A percentile compares a stretch with the other conserved stretches of the same genome.
phyloP scores from a whole-genome alignment of 92 coral and sea anemone genomes.

The Meandrina meandrites region DNA sequence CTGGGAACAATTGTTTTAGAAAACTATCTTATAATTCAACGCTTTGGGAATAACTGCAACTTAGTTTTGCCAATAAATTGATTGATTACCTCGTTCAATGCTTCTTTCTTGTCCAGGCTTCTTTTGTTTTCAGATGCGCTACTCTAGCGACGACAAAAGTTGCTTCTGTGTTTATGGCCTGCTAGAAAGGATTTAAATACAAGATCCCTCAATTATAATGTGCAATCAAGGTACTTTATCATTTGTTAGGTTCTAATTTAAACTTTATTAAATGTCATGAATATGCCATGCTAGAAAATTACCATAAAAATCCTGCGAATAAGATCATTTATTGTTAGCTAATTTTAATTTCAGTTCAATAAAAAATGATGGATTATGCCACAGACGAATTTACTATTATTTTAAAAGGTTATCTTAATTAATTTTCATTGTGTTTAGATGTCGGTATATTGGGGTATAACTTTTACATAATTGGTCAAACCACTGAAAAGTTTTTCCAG shows the following conservation, averaged over 20 bases:
- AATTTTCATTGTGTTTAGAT: background rate
- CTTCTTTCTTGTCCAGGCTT: background rate
- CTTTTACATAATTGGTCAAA: background rate
- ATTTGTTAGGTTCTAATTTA: background rate
- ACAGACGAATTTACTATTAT: background rate
- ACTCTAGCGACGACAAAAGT: background rate
- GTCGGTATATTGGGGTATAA: background rate
- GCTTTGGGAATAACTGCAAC: background rate
- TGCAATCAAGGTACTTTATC: background rate
- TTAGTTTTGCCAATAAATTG: background rate
- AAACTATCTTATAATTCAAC: background rate
- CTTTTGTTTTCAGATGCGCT: background rate
- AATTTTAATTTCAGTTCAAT: background rate
- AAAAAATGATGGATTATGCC: slow-evolving; percentile 14
- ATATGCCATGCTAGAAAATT: background rate
- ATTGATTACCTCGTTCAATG: background rate
- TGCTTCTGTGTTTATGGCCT: background rate
- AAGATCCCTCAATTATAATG: background rate
- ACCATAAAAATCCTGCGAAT: background rate
- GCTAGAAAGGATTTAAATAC: background rate
- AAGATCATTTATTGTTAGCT: background rate
- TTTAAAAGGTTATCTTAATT: background rate
- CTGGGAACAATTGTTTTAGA: background rate
- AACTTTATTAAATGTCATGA: background rate
- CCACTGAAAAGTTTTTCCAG: background rate